These are phyloP conservation scores for Cataglyphis albicans DNA, from an alignment of 2,888 invertebrate species.

Conservation along the genomic window DNA sequence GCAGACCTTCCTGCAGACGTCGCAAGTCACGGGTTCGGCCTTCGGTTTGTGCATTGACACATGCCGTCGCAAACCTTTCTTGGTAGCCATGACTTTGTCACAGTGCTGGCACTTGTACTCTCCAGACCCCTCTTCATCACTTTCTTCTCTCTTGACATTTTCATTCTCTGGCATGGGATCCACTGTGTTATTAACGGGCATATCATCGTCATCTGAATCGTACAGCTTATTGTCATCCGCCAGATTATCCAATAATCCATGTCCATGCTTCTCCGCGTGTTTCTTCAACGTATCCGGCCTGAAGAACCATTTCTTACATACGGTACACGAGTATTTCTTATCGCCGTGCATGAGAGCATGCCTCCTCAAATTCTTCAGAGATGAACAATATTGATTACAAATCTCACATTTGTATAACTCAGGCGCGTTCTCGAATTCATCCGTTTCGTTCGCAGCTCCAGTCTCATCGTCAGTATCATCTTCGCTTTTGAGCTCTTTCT, in stretches of 20 bases:
- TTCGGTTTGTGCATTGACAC: constrained; percentile 85
- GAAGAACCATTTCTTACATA: constrained; percentile 85
- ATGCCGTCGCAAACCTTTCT: constrained; percentile 84
- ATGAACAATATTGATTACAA: constrained; percentile 83
- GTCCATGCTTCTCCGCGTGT: constrained; percentile 84
- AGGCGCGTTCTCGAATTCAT: constrained; percentile 80
- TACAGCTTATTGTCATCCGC: constrained; percentile 83
- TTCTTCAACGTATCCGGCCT: constrained; percentile 84
- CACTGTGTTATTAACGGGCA: constrained; percentile 66
- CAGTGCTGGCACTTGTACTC: constrained; percentile 85
- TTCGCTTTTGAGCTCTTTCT: constrained; percentile 74
- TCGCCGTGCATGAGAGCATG: constrained; percentile 84
- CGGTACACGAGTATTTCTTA: constrained; percentile 85
- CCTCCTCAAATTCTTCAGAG: constrained; percentile 82
- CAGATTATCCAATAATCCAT: constrained; percentile 83
- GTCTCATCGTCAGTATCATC: constrained; percentile 79
- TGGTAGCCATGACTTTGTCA: constrained; percentile 84
- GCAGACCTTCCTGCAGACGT: constrained; percentile 84
- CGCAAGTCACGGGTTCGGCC: constrained; percentile 84
- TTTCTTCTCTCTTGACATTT: constrained; percentile 76
- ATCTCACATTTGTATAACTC: constrained; percentile 83
- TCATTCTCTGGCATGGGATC: constrained; percentile 64
- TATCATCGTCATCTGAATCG: constrained; percentile 80
- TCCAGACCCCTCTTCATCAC: constrained; percentile 78
- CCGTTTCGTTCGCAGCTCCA: constrained; percentile 69